Evolutionary conservation across 1,140 invertebrate species (phyloP).

Genomic region (Sitobion miscanthi): DNA sequence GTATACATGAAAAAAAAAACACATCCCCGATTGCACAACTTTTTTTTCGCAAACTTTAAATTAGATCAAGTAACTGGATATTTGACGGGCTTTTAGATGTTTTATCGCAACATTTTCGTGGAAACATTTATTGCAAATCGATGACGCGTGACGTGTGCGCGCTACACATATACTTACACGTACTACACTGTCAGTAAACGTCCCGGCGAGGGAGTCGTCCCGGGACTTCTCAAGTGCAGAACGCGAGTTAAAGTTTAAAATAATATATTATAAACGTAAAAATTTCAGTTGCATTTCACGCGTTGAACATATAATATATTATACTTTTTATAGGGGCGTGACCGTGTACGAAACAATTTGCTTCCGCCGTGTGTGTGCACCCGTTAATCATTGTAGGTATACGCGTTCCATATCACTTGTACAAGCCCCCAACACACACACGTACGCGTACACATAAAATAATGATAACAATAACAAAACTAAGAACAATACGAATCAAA

Average conservation of each 20-base stretch:
- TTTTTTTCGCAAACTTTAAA: constrained; percentile 35
- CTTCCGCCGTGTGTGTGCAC: neutral
- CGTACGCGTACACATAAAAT: neutral
- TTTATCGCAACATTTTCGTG: neutral
- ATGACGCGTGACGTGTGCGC: neutral
- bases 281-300: neutral
- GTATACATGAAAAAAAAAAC: neutral
- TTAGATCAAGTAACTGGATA: constrained; percentile 21
- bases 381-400: neutral
- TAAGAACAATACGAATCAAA: neutral
- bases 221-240: neutral
- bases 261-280: neutral
- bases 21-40: neutral
- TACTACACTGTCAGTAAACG: neutral
- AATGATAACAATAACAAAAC: neutral
- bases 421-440: neutral
- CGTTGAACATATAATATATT: neutral
- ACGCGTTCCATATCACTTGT: neutral
- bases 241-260: neutral
- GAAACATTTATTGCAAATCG: constrained; percentile 18
- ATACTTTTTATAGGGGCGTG: neutral
- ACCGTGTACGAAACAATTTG: neutral
- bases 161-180: neutral
- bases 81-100: neutral
- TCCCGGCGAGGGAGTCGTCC: neutral